Evolutionary conservation across 53 echinoderm and acorn worm species (phyloP).

Genomic region (Stichopus horrens): DNA sequence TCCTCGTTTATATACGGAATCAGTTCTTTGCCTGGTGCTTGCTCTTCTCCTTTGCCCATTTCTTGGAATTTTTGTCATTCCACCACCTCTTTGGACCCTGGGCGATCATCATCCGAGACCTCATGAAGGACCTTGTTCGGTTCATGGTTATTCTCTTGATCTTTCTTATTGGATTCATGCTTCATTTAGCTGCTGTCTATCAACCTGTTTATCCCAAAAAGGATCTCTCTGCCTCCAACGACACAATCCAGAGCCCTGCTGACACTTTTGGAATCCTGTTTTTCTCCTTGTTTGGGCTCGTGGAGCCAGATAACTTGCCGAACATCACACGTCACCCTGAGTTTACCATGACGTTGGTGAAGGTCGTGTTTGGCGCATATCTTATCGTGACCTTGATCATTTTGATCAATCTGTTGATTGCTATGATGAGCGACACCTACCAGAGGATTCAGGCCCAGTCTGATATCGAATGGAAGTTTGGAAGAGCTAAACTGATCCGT

Average conservation of each 20-base stretch:
- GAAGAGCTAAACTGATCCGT: conserved; percentile 88
- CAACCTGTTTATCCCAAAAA: conserved; percentile 75
- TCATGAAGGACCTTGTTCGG: conserved; percentile 90
- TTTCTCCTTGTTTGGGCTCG: conserved; percentile 92
- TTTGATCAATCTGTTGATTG: conserved; percentile 91
- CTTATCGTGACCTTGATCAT: conserved; percentile 94
- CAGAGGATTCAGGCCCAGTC: conserved; percentile 98
- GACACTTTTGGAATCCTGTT: conserved; percentile 92
- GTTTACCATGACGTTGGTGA: conserved; percentile 70
- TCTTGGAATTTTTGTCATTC: conserved; percentile 92
- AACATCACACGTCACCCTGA: conserved; percentile 66
- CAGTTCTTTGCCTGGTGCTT: conserved; percentile 92
- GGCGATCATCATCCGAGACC: conserved; percentile 98
- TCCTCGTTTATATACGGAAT: conserved; percentile 75
- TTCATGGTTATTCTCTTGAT: conserved; percentile 98
- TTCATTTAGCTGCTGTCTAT: conserved; percentile 93
- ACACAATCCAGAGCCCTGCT: conserved; percentile 67
- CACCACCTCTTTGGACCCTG: conserved; percentile 97
- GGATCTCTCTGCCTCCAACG: conserved; percentile 1
- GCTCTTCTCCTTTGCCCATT: conserved; percentile 77
- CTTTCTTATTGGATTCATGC: conserved; percentile 92
- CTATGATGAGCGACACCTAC: conserved; percentile 99
- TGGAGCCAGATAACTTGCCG: conserved; percentile 81
- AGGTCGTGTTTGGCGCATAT: conserved; percentile 91
- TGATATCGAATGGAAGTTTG: conserved; percentile 97